Percentiles rank a stretch among this genome's conserved stretches.
These are phyloP conservation scores for Characodon lateralis DNA, from an alignment of 2,797 vertebrate genomes.

Conservation along the genomic window DNA sequence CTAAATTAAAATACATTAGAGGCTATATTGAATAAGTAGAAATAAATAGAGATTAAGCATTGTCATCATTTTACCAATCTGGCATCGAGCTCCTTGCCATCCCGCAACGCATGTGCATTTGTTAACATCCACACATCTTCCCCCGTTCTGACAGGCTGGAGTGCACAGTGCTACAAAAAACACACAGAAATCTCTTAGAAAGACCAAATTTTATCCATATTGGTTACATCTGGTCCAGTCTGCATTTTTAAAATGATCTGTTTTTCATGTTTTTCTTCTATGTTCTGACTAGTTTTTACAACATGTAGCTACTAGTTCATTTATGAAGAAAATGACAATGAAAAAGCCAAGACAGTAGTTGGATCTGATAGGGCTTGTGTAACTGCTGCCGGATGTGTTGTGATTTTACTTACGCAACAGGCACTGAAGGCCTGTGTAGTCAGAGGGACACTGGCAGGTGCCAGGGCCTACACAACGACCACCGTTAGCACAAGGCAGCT, in stretches of 20 bases:
- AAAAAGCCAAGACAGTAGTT: background rate
- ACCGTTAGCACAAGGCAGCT: constrained; percentile 81
- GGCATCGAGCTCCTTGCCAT: constrained; percentile 85
- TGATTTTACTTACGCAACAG: constrained; percentile 77
- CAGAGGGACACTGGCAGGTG: constrained; percentile 84
- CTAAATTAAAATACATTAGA: background rate
- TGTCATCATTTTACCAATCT: constrained; percentile 77
- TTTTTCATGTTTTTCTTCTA: background rate
- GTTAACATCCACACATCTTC: constrained; percentile 84
- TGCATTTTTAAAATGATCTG: background rate
- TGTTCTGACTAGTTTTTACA: background rate
- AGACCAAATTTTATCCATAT: background rate
- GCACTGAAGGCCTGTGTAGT: constrained; percentile 83
- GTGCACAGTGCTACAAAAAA: constrained; percentile 79
- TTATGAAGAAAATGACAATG: background rate
- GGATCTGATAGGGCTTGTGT: background rate
- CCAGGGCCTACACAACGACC: constrained; percentile 82
- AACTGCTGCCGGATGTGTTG: constrained; percentile 29
- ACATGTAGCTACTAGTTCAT: background rate
- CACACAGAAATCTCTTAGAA: constrained; percentile 21
- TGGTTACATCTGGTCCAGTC: background rate
- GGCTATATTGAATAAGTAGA: background rate
- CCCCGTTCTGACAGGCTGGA: constrained; percentile 82
- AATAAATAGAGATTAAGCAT: background rate
- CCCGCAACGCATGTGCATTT: constrained; percentile 80